Conservation (phyloP, 2,888 invertebrate species). For the Saturnia japonica region DNA sequence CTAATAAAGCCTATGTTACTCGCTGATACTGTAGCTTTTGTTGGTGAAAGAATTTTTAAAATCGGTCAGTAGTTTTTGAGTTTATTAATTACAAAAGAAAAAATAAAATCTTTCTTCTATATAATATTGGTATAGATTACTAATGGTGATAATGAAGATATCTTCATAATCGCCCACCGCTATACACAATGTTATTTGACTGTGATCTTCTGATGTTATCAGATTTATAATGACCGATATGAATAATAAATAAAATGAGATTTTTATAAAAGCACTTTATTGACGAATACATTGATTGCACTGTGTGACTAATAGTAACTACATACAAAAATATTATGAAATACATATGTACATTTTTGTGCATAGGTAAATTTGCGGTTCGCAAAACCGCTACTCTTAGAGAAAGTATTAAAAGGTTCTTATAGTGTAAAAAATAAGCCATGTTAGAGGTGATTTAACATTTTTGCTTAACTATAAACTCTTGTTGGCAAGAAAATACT, state of each 20-base stretch:
- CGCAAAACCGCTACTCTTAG: neutral
- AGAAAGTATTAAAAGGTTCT: too few relatives aligned
- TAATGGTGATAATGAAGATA: too few relatives aligned
- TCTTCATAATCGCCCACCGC: too few relatives aligned
- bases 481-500: slow-evolving; percentile 11
- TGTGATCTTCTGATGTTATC: too few relatives aligned
- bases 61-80: too few relatives aligned
- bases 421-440: neutral
- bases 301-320: slow-evolving; percentile 36
- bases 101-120: too few relatives aligned
- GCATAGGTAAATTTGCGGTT: slow-evolving; percentile 35
- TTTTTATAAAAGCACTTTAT: slow-evolving; percentile 55
- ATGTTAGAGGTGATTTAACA: neutral
- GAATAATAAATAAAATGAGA: neutral
- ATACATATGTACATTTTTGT: slow-evolving; percentile 53
- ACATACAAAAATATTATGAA: slow-evolving; percentile 57
- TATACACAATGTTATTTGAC: too few relatives aligned
- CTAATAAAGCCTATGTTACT: too few relatives aligned
- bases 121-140: too few relatives aligned
- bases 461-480: neutral
- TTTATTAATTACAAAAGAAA: too few relatives aligned
- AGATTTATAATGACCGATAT: neutral
- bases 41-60: too few relatives aligned
- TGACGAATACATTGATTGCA: slow-evolving; percentile 53
- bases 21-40: too few relatives aligned